Evolutionary conservation across 2,113 vertebrate species (phyloP).

Genomic region (Centropus bengalensis): DNA sequence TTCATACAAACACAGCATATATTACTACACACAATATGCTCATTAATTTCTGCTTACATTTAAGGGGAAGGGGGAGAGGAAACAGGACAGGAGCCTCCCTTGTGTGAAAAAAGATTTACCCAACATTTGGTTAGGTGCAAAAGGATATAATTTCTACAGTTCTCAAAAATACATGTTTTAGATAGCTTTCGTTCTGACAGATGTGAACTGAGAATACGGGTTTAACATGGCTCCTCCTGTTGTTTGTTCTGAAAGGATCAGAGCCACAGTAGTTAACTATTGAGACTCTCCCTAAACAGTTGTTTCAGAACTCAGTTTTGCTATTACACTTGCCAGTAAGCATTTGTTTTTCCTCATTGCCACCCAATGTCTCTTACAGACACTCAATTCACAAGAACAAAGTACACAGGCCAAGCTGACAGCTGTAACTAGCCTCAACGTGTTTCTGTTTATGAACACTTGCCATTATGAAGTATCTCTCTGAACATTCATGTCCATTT

Average conservation of each 20-base stretch:
- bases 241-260: not conserved
- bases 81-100: not conserved
- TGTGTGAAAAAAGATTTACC: not conserved
- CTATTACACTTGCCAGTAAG: slow-evolving; percentile 15
- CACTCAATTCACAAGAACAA: slow-evolving; percentile 57
- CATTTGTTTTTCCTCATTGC: slow-evolving; percentile 54
- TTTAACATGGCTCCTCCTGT: not conserved
- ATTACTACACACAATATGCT: not conserved
- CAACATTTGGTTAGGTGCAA: not conserved
- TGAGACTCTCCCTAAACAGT: slow-evolving; percentile 7
- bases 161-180: not conserved
- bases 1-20: not conserved
- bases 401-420: slow-evolving; percentile 26
- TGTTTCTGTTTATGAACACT: slow-evolving; percentile 48
- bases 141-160: not conserved
- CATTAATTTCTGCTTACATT: not conserved
- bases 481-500: not conserved
- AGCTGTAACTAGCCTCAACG: slow-evolving; percentile 47
- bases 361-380: slow-evolving; percentile 18
- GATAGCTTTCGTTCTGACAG: not conserved
- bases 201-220: not conserved
- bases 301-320: slow-evolving; percentile 29
- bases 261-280: not conserved
- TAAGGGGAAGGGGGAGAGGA: not conserved
- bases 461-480: slow-evolving; percentile 12